Evolutionary conservation across 2,113 vertebrate species (phyloP).

Genomic region (Phyllopteryx taeniolatus): DNA sequence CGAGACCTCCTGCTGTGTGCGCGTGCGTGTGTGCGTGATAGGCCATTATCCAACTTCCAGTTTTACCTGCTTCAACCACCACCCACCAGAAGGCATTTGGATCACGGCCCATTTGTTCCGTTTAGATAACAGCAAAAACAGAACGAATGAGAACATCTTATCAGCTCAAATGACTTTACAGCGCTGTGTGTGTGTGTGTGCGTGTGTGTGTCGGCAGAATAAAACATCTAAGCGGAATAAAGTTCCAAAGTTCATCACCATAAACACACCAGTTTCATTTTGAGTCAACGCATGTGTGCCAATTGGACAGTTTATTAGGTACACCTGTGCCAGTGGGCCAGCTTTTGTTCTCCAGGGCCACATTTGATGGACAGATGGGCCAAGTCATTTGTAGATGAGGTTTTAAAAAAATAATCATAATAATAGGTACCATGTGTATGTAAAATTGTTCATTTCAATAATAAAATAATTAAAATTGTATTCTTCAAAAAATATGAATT

Average conservation of each 20-base stretch:
- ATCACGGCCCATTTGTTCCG: neutral
- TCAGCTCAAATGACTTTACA: neutral
- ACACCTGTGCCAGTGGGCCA: neutral
- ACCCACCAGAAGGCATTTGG: neutral
- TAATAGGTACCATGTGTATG: too few relatives aligned
- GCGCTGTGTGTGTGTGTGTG: neutral
- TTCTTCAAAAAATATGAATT: too few relatives aligned
- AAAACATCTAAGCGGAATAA: neutral
- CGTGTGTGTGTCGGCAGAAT: neutral
- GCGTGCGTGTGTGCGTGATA: too few relatives aligned
- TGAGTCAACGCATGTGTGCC: neutral
- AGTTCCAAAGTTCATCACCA: neutral
- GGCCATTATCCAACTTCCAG: neutral
- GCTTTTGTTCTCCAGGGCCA: neutral
- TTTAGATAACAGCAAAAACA: neutral
- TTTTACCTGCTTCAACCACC: neutral
- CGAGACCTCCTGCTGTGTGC: neutral
- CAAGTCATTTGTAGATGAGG: too few relatives aligned
- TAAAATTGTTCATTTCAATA: too few relatives aligned
- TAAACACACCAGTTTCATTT: neutral
- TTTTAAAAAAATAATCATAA: too few relatives aligned
- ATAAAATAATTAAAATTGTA: too few relatives aligned
- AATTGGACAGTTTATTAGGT: neutral
- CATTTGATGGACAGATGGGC: neutral
- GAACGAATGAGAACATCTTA: neutral